Base-by-base conservation (phyloP, 2,888 invertebrate species). In the Harpalus rubripes region DNA sequence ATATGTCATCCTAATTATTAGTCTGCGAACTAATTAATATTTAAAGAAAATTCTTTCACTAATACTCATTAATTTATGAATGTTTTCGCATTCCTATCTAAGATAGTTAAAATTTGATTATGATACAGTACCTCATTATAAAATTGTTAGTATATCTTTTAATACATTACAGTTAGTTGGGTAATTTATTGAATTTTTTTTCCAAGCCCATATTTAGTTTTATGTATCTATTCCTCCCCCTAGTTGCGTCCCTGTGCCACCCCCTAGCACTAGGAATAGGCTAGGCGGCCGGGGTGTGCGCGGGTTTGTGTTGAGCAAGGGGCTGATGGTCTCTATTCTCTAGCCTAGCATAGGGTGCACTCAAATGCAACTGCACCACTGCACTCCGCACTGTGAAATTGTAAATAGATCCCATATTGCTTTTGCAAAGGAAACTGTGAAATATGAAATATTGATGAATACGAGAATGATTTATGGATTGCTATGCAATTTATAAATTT, bases 171-270 rank as follows among this genome's bases (percentile, higher is more conserved):
- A 32, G 6, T 32, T 32, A 32, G 32, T 4, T 5, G 5, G 5
- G 5, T 32, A 32, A 32, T 32, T 32, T 32, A 5, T 32, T 32
- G 32, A 32, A 6, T 5, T 32, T 32, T 32, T 32, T 5, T 32
- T 32, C 32, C 32, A 32, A 32, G 5, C 6, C 32, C 2, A 32
- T 32, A 5, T 32, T 32, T 32, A 5, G 32, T 32, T 32, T 32
- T 5, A 32, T 32, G 32, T 32, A 32, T 52, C 8, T 56, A 59
- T 59, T 59, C 59, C 63, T 63, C 44, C 63, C 59, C 58, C 61
- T 76, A 61, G 41, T 22, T 76, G 22, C 83, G n/a, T 41, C 41
- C 39, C 83, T 83, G 83, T n/a, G 10, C 44, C 83, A 63, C 84
- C 84, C 84, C 78, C 84, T n/a, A 41, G 80, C 44, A 41, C 12